Conservation (phyloP, 1,140 invertebrate genomes). For the Drosophila carrolli region DNA sequence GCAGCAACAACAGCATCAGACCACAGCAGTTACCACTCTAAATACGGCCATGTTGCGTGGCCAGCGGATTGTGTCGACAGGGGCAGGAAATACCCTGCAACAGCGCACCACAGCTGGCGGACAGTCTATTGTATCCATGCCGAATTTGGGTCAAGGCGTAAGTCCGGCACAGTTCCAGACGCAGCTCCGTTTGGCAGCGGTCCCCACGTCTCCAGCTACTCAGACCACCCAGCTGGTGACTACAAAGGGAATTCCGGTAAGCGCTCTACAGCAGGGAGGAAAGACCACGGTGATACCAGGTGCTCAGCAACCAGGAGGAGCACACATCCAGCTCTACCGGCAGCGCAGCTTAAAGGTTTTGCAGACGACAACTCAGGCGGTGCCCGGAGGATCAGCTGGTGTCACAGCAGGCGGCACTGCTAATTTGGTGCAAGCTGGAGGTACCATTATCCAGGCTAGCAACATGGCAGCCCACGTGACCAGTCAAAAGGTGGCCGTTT, state of each 20-base stretch:
- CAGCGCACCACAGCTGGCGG: conserved; percentile 78
- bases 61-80: conserved; percentile 85
- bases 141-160: conserved; percentile 75
- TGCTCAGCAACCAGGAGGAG: conserved; percentile 76
- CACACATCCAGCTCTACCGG: conserved; percentile 86
- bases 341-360: conserved; percentile 85
- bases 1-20: conserved; percentile 74
- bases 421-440: conserved; percentile 53
- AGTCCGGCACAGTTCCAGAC: conserved; percentile 85
- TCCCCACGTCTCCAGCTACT: conserved; percentile 80
- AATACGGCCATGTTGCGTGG: conserved; percentile 83
- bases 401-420: conserved; percentile 22
- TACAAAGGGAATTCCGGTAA: conserved; percentile 84
- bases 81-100: conserved; percentile 75
- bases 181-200: conserved; percentile 84
- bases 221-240: conserved; percentile 84
- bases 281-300: conserved; percentile 85
- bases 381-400: conserved; percentile 18
- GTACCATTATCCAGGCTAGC: conserved; percentile 73
- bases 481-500: conserved; percentile 81
- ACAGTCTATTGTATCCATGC: conserved; percentile 85
- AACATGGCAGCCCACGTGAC: conserved; percentile 74
- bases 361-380: conserved; percentile 51
- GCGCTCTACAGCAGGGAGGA: conserved; percentile 82
- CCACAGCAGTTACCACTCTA: conserved; percentile 83